phyloP scores from a whole-genome alignment of 2,888 invertebrate species.

The Gymnosoma rotundatum region DNA sequence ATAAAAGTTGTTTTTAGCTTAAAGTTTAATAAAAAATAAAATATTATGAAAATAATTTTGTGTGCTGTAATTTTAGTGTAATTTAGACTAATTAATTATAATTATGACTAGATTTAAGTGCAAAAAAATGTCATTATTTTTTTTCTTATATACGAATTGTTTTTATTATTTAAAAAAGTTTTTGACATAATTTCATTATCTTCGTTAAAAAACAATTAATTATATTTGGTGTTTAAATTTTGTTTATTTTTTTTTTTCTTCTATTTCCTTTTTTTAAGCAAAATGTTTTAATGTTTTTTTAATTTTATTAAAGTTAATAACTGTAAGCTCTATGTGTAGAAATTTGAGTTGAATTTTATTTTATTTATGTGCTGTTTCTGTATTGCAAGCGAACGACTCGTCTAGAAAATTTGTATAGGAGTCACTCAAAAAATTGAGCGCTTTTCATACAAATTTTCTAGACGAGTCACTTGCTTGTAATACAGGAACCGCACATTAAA shows the following conservation, averaged over 20 bases:
- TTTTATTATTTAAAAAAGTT: constrained; percentile 1
- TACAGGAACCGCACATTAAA: no score
- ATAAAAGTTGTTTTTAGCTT: constrained; percentile 24
- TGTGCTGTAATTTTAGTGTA: constrained; percentile 48
- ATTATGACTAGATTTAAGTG: constrained; percentile 66
- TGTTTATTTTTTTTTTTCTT: constrained; percentile 5
- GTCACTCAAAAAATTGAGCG: no score
- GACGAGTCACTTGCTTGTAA: no score
- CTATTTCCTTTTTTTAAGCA: no score
- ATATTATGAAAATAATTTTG: constrained; percentile 34
- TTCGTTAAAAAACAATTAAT: not conserved
- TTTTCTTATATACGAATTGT: no score
- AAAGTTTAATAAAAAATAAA: constrained; percentile 42
- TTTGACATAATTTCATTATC: not conserved
- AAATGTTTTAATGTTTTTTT: no score
- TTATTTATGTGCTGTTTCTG: no score
- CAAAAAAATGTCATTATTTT: constrained; percentile 42
- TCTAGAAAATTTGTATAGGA: no score
- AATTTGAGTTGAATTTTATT: constrained; percentile 33
- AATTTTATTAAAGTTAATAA: not conserved
- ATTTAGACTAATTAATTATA: constrained; percentile 48
- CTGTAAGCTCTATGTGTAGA: constrained; percentile 24
- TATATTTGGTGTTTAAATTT: constrained; percentile 60
- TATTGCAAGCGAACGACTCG: no score
- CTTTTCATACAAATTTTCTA: no score